Base-by-base conservation (phyloP, 2,113 vertebrate species). In the Neolamprologus modestus region DNA sequence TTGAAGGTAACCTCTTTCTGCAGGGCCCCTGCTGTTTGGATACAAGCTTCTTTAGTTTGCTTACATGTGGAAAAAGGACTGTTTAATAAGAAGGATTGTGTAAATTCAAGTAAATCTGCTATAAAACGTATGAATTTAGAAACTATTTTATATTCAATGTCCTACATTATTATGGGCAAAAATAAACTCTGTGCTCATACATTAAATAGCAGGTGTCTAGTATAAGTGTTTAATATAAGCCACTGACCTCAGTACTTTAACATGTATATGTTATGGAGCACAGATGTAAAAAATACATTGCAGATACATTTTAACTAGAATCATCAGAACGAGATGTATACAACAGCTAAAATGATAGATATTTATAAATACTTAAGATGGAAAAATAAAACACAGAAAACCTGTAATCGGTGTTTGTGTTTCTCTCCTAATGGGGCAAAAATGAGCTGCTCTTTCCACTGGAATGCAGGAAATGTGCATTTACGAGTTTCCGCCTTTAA, bases 381-480 rank as follows among this genome's bases (percentile, higher is more conserved):
- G 37, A 16, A 71, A 42, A 71, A 0, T 71, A 24, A 40, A 71
- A 16, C 0, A 3, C 1, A 71, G 1, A 71, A 1, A 47, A 73
- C 26, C 26, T 78, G 45, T 19, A 8, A 33, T 28, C 0, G 0
- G 9, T 47, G 59, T 52, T 11, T 35, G 3, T 50, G 13, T 11
- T 14, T 82, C 37, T 45, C 40, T 28, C 59, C 8, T 5, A 6
- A 53, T 31, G 13, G 14, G 19, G 47, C n/a, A 40, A 50, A 82
- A 37, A 14, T 8, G 7, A 83, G 50, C 24, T 21, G 61, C 17
- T 83, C 16, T 79, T 55, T 82, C 61, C 57, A 42, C 80, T 84
- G 87, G 82, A 88, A 86, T 84, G 76, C 90, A 92, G 89, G 88
- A 92, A 90, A 83, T 79, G 53, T 47, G 66, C 37, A 78, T 88